phyloP scores from a whole-genome alignment of 2,888 invertebrate species.

The Mesorhabditis sp. region DNA sequence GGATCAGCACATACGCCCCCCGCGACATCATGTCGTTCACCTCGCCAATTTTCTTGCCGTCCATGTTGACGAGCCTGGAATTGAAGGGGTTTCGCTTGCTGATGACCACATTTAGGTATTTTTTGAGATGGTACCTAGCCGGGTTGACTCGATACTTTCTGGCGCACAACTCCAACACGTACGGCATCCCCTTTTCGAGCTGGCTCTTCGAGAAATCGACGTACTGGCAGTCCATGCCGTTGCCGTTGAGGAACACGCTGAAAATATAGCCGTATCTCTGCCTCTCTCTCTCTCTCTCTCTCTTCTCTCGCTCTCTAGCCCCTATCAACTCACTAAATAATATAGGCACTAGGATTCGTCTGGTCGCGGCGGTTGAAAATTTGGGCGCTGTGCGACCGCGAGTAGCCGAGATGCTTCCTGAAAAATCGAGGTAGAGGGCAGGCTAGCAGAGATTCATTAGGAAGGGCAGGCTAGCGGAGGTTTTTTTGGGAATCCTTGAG shows the following conservation, averaged over 20 bases:
- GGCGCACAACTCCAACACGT: conserved; percentile 44
- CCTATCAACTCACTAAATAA: conserved; percentile 47
- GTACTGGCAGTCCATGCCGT: conserved; percentile 47
- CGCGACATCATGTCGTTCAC: conserved; percentile 48
- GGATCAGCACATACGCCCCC: conserved; percentile 46
- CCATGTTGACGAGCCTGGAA: conserved; percentile 44
- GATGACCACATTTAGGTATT: too few species aligned
- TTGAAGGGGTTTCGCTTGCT: too few species aligned
- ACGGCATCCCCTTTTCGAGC: conserved; percentile 46
- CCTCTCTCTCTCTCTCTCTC: too few species aligned
- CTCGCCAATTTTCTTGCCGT: conserved; percentile 36
- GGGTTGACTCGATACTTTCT: conserved; percentile 44
- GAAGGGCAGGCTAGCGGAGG: too few species aligned
- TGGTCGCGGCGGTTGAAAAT: conserved; percentile 48
- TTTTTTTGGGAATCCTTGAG: background rate
- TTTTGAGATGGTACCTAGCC: conserved; percentile 19
- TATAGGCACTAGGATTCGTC: conserved; percentile 46
- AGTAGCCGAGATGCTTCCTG: conserved; percentile 10
- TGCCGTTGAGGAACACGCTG: conserved; percentile 50
- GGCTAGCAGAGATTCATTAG: too few species aligned
- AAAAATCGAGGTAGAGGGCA: too few species aligned
- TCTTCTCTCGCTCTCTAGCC: too few species aligned
- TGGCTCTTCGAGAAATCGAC: conserved; percentile 46
- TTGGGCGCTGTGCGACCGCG: conserved; percentile 32
- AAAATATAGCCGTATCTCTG: conserved; percentile 11